A percentile compares a stretch with the other conserved stretches of the same genome.
These are phyloP conservation scores for Erebia aethiops DNA, from an alignment of 2,888 invertebrate species.

Conservation along the genomic window DNA sequence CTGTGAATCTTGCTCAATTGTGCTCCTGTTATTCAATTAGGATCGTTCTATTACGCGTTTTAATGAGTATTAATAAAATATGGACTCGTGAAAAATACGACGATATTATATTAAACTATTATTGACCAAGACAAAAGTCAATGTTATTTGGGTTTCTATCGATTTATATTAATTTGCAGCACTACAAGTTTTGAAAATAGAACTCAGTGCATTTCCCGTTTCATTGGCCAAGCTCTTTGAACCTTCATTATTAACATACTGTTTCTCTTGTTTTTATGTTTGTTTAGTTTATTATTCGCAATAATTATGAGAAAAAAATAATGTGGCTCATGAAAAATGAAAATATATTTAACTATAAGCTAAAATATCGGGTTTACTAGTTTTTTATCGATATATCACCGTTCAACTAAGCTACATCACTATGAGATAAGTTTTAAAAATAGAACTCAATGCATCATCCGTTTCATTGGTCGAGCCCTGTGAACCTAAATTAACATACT, in stretches of 20 bases:
- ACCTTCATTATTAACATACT: no score
- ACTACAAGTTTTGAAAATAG: no score
- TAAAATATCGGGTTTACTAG: constrained; percentile 13
- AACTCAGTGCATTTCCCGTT: no score
- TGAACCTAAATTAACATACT: constrained; percentile 41
- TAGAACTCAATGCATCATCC: constrained; percentile 28
- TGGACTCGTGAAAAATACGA: no score
- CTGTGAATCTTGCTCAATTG: constrained; percentile 39
- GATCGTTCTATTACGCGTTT: constrained; percentile 24
- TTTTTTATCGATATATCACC: background rate
- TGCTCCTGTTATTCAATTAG: constrained; percentile 39
- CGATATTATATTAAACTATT: background rate
- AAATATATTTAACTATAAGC: no score
- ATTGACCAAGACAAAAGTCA: background rate
- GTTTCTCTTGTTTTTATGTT: no score
- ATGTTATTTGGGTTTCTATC: no score
- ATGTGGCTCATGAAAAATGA: no score
- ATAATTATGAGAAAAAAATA: background rate
- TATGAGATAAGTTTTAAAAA: constrained; percentile 28
- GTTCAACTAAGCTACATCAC: constrained; percentile 24
- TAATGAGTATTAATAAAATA: no score
- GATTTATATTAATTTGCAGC: no score
- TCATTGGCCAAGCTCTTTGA: no score
- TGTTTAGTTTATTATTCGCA: no score
- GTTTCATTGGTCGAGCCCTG: constrained; percentile 28